phyloP scores from a whole-genome alignment of 2,113 vertebrate genomes.

The Xiphias gladius region DNA sequence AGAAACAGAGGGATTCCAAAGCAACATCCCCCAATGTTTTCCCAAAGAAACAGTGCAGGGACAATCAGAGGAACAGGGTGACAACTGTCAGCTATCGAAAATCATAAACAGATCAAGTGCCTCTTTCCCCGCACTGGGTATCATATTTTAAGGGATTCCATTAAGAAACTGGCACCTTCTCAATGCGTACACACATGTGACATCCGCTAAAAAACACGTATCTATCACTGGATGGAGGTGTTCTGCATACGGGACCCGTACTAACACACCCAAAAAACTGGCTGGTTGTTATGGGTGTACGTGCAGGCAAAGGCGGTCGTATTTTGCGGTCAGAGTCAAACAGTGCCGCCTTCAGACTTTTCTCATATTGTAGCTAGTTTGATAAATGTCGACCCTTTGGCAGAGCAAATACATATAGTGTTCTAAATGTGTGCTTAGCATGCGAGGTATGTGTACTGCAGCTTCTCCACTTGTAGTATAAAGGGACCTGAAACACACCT shows the following conservation, averaged over 20 bases:
- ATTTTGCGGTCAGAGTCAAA: constrained; percentile 49
- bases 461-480: constrained; percentile 27
- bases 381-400: constrained; percentile 71
- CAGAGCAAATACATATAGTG: constrained; percentile 26
- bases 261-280: constrained; percentile 36
- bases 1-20: not conserved
- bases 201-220: constrained; percentile 49
- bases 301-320: constrained; percentile 35
- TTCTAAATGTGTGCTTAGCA: constrained; percentile 49
- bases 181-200: constrained; percentile 42
- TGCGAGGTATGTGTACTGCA: constrained; percentile 50
- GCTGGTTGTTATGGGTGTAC: constrained; percentile 30
- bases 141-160: constrained; percentile 65
- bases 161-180: constrained; percentile 66
- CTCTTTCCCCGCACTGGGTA: constrained; percentile 62
- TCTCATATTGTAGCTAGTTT: constrained; percentile 37
- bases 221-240: constrained; percentile 52
- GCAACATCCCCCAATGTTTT: not conserved
- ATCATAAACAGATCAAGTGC: constrained; percentile 62
- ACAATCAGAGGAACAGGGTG: constrained; percentile 39
- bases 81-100: constrained; percentile 66
- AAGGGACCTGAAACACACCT: constrained; percentile 64
- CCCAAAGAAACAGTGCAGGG: not conserved
- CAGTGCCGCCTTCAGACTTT: constrained; percentile 9
- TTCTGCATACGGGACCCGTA: constrained; percentile 74